These are phyloP conservation scores for Rhagonycha lutea DNA, from an alignment of 2,888 invertebrate species.

Conservation along the genomic window DNA sequence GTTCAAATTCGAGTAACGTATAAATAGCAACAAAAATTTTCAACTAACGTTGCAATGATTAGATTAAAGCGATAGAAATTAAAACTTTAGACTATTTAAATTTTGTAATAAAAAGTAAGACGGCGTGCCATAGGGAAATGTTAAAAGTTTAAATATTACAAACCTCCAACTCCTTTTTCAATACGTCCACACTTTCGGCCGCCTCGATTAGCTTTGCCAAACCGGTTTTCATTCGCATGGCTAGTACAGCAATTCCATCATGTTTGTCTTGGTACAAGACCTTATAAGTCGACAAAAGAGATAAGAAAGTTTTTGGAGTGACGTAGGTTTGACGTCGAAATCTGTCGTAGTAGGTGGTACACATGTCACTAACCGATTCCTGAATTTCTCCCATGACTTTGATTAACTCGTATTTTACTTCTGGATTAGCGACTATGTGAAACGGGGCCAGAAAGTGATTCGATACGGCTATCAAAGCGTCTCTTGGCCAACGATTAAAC, in stretches of 20 bases:
- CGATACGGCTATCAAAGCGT: conserved; percentile 83
- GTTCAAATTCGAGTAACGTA: too few relatives aligned
- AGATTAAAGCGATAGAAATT: too few relatives aligned
- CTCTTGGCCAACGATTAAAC: conserved; percentile 89
- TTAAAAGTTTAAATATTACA: neutral
- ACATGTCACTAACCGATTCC: conserved; percentile 77
- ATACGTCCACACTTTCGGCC: conserved; percentile 77
- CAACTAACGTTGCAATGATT: too few relatives aligned
- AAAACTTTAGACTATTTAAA: too few relatives aligned
- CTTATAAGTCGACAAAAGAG: conserved; percentile 84
- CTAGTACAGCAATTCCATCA: conserved; percentile 71
- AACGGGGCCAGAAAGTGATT: conserved; percentile 74
- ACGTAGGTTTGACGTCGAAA: conserved; percentile 85
- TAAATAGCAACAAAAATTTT: too few relatives aligned
- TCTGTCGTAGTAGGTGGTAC: conserved; percentile 75
- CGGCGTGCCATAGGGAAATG: too few relatives aligned
- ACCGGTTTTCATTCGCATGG: conserved; percentile 85
- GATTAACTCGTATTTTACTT: conserved; percentile 75
- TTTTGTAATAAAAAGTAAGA: too few relatives aligned
- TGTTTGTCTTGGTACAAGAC: conserved; percentile 74
- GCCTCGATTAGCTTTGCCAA: conserved; percentile 85
- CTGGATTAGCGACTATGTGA: conserved; percentile 60
- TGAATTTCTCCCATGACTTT: conserved; percentile 84
- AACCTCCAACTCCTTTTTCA: conserved; percentile 74
- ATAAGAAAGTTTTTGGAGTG: conserved; percentile 87